A percentile compares a stretch with the other conserved stretches of the same genome.
phyloP scores from a whole-genome alignment of 2,797 vertebrate species.

The Linurgus olivaceus region DNA sequence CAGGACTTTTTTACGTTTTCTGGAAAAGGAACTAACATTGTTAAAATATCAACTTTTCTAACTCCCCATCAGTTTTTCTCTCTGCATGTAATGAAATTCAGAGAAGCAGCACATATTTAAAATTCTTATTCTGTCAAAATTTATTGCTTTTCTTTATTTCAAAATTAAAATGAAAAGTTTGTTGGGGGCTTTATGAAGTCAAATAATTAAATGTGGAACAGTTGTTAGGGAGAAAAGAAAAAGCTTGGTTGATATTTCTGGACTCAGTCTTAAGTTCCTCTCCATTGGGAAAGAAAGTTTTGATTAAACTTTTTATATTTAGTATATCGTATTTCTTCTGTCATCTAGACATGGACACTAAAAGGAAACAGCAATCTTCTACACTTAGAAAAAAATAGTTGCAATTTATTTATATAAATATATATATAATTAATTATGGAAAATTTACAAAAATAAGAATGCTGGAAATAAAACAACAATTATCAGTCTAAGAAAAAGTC shows the following conservation, averaged over 20 bases:
- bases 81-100: neutral
- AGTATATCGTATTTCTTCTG: neutral
- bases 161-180: neutral
- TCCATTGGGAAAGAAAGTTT: neutral
- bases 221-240: accelerated
- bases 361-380: neutral
- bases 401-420: neutral
- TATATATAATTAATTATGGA: neutral
- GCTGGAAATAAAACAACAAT: neutral
- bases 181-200: neutral
- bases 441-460: neutral
- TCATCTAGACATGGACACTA: neutral
- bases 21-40: neutral
- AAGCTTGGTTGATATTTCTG: neutral
- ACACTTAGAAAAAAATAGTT: neutral
- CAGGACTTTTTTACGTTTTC: neutral
- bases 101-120: neutral
- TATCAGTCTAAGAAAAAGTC: neutral
- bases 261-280: neutral
- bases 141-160: neutral
- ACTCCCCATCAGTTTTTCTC: neutral
- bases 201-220: neutral
- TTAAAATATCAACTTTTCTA: neutral
- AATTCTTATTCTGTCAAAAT: neutral
- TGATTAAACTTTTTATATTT: neutral